These are phyloP conservation scores for Dendrolimus punctatus DNA, from an alignment of 1,140 invertebrate genomes.

Conservation along the genomic window DNA sequence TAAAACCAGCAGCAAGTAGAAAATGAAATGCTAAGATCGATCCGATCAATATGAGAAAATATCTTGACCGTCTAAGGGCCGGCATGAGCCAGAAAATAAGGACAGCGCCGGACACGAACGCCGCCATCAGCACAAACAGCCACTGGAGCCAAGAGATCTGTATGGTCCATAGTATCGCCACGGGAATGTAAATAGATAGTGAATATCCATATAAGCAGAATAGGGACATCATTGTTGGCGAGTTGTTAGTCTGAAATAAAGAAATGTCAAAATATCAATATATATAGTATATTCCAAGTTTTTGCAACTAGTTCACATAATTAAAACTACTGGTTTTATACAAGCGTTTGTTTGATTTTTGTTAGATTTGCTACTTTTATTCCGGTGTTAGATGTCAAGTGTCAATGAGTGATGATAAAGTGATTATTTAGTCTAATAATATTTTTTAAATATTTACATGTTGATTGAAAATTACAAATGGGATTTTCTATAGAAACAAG, in stretches of 20 bases:
- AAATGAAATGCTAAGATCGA: constrained; percentile 84
- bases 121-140: constrained; percentile 85
- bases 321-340: too few relatives aligned
- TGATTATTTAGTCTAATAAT: too few relatives aligned
- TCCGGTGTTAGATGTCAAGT: too few relatives aligned
- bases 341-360: too few relatives aligned
- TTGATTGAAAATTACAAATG: too few relatives aligned
- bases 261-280: constrained; percentile 5
- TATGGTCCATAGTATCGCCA: constrained; percentile 95
- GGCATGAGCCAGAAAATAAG: constrained; percentile 87
- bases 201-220: constrained; percentile 97
- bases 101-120: constrained; percentile 88
- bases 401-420: too few relatives aligned
- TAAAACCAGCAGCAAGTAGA: constrained; percentile 87
- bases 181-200: constrained; percentile 93
- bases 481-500: too few relatives aligned
- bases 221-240: constrained; percentile 83
- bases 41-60: constrained; percentile 78
- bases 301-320: too few relatives aligned
- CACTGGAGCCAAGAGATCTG: constrained; percentile 89
- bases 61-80: constrained; percentile 78
- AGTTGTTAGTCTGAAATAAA: constrained; percentile 72
- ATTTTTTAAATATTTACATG: too few relatives aligned
- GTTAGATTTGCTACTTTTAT: too few relatives aligned
- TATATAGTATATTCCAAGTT: too few relatives aligned